These are phyloP conservation scores for Artibeus lituratus DNA, from an alignment of 2,797 vertebrate genomes.

Conservation along the genomic window DNA sequence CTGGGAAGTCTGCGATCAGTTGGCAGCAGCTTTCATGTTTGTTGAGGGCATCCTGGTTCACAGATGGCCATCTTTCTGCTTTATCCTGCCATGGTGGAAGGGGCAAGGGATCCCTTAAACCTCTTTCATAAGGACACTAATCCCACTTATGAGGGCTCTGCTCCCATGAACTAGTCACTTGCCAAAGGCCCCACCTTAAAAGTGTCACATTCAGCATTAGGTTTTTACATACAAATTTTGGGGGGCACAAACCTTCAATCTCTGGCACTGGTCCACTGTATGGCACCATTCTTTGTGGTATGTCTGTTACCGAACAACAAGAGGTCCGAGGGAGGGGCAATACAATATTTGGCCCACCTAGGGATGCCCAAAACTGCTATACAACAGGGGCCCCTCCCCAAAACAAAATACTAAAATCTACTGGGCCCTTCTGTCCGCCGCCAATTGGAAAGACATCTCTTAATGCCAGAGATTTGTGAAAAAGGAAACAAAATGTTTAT, in stretches of 20 bases:
- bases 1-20: not conserved
- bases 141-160: not conserved
- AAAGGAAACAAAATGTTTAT: too few relatives aligned
- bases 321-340: too few relatives aligned
- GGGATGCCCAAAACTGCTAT: too few relatives aligned
- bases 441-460: too few relatives aligned
- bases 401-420: too few relatives aligned
- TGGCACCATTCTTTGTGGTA: not conserved
- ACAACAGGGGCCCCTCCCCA: too few relatives aligned
- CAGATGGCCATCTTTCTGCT: not conserved
- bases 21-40: not conserved
- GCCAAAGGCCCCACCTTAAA: not conserved
- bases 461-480: too few relatives aligned
- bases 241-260: not conserved
- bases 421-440: too few relatives aligned
- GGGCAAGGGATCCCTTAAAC: not conserved
- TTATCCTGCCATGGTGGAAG: not conserved
- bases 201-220: not conserved
- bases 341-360: too few relatives aligned
- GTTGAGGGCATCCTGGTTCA: not conserved
- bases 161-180: not conserved
- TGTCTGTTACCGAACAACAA: too few relatives aligned
- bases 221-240: not conserved
- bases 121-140: not conserved
- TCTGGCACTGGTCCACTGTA: not conserved